Evolutionary conservation across 2,797 vertebrate genomes (phyloP), one percentile per base, ranked within the genome.

Genomic region (Acipenser transmontanus): DNA sequence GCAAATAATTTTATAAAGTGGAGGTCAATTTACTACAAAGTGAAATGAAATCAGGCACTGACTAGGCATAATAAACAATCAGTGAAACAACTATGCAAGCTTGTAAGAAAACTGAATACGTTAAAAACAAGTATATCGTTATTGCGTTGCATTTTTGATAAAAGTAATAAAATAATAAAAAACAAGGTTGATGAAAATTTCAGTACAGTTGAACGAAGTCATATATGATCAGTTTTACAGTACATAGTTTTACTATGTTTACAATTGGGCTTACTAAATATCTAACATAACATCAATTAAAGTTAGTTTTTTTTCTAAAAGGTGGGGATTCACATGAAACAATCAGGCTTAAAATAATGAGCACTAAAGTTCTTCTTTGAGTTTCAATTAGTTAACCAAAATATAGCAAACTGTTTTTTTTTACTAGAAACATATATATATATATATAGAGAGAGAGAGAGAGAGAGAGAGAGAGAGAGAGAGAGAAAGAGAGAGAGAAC

Each of bases 111-210:
- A 69, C 70, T 74, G 66, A 12, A 66, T 54, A 12, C 8, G 8
- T 13, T 8, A 57, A 72, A 59, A 65, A 65, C 64, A 62, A 59
- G 65, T 69, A 20, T 20, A 34, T 62, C 63, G 8, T 62, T 66
- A 73, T 72, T 64, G 51, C 69, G 63, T 69, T 75, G 68, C 69
- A 65, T 68, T 76, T 77, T 72, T 72, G 69, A 65, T 72, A 72
- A 70, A 34, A 34, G 34, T 52, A 64, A 75, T 63, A 59, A 14
- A 54, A 64, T 59, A 13, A 54, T 50, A 34, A 60, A 61, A 51
- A 57, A 63, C 13, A 49, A 12, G 8, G n/a, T 49, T 62, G 34
- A 8, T 7, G 8, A 50, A 51, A 62, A 68, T 62, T 59, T 69
- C 54, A 57, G 54, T 11, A 57, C 12, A 57, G 54, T 7, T 7